These are phyloP conservation scores for Macquaria australasica DNA, from an alignment of 2,113 vertebrate species.

Conservation along the genomic window DNA sequence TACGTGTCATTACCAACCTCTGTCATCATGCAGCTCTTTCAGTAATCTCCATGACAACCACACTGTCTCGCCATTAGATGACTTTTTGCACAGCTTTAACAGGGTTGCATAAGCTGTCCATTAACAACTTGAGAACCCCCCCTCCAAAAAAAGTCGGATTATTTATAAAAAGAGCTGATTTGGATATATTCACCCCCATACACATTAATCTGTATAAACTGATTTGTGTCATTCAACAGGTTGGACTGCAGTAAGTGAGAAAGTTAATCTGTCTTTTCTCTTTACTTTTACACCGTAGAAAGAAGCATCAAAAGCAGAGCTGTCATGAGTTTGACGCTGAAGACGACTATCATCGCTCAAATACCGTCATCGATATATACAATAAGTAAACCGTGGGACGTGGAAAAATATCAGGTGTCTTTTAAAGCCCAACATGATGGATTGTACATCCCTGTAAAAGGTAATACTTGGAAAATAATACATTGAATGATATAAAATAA, in stretches of 20 bases:
- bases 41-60: constrained; percentile 26
- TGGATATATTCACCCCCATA: neutral
- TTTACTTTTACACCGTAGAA: constrained; percentile 21
- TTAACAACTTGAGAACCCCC: neutral
- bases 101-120: constrained; percentile 19
- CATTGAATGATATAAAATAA: constrained; percentile 32
- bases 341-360: constrained; percentile 29
- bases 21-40: constrained; percentile 28
- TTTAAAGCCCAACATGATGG: constrained; percentile 55
- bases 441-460: constrained; percentile 31
- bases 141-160: neutral
- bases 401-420: constrained; percentile 51
- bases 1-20: constrained; percentile 49
- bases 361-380: constrained; percentile 7
- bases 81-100: constrained; percentile 27
- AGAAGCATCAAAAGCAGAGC: constrained; percentile 7
- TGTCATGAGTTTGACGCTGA: constrained; percentile 2
- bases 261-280: constrained; percentile 3
- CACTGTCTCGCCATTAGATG: constrained; percentile 14
- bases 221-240: constrained; percentile 20
- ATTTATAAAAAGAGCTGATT: constrained; percentile 9
- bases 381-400: constrained; percentile 14
- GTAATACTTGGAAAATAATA: constrained; percentile 47
- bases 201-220: neutral
- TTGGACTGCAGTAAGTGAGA: neutral